Evolutionary conservation across 2,797 vertebrate genomes (phyloP).

Genomic region (Choloepus didactylus): DNA sequence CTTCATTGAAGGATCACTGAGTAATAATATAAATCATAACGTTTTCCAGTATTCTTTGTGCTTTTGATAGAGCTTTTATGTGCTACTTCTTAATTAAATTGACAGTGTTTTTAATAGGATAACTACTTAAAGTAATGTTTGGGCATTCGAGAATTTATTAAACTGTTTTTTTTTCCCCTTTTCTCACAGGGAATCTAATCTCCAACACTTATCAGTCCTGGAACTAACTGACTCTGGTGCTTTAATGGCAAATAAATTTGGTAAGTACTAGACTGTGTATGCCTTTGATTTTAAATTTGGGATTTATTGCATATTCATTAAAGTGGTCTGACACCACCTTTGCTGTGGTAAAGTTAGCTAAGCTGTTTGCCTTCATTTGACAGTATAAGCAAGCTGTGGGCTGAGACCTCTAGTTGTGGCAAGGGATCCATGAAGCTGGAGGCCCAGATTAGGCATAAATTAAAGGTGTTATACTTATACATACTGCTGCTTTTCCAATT

Average conservation of each 20-base stretch:
- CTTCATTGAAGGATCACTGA: neutral
- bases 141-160: neutral
- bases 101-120: neutral
- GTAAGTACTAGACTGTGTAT: slow-evolving; percentile 85
- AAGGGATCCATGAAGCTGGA: neutral
- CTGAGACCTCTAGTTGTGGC: neutral
- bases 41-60: neutral
- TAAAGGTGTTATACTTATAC: neutral
- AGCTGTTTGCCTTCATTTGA: neutral
- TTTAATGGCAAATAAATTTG: slow-evolving; percentile 88
- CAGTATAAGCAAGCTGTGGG: neutral
- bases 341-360: neutral
- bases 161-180: slow-evolving; percentile 67
- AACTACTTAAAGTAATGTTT: neutral
- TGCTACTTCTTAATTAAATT: neutral
- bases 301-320: neutral
- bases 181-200: slow-evolving; percentile 93
- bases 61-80: neutral
- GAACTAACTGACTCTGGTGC: slow-evolving; percentile 93
- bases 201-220: slow-evolving; percentile 96
- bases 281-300: slow-evolving; percentile 13
- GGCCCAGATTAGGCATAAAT: neutral
- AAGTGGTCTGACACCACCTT: neutral
- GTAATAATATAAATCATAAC: neutral
- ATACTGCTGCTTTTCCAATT: neutral